Base-by-base conservation (phyloP, 1,140 invertebrate genomes). In the Hyles vespertilio region DNA sequence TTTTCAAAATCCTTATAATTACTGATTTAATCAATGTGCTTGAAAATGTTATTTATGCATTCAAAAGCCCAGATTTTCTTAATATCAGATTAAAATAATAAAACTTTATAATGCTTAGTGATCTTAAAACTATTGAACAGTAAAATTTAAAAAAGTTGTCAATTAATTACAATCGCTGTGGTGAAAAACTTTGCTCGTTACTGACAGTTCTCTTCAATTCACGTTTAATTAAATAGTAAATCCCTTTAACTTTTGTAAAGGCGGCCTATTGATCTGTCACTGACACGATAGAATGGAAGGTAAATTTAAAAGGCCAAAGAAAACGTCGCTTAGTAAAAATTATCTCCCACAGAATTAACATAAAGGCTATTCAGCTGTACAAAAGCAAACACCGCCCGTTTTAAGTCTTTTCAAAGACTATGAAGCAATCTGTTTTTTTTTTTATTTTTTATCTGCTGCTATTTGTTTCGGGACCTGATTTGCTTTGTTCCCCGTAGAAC, bases 161-260 rank as follows among this genome's bases (percentile, higher is more conserved):
- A 67, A 82, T 85, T 85, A 82, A 84, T 88, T 82, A 88, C 76
- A 81, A 80, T 84, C 81, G 84, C 83, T 86, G 83, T 79, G 83
- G 78, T 59, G 59, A 72, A 61, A 82, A 88, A 88, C 77, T 86
- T 88, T 59, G 79, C 82, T 86, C 83, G 76, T 88, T 88, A 86
- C 79, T 69, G 70, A 72, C 76, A 72, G 79, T 82, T 84, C 77
- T 79, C 69, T 79, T 79, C 81, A 82, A 85, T 85, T 82, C 73
- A 73, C 69, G 75, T 82, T 84, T 81, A 81, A 85, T 84, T 81
- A 74, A 83, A 73, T 79, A 74, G 63, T 71, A 74, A 81, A 84
- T 79, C 80, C 80, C 74, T 84, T 60, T 84, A 56, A 64, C 44
- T 82, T 86, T 79, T 74, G 55, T 70, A 79, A 86, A 77, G 78